phyloP scores from a whole-genome alignment of 2,888 invertebrate genomes.

The Eupithecia pulchellata region DNA sequence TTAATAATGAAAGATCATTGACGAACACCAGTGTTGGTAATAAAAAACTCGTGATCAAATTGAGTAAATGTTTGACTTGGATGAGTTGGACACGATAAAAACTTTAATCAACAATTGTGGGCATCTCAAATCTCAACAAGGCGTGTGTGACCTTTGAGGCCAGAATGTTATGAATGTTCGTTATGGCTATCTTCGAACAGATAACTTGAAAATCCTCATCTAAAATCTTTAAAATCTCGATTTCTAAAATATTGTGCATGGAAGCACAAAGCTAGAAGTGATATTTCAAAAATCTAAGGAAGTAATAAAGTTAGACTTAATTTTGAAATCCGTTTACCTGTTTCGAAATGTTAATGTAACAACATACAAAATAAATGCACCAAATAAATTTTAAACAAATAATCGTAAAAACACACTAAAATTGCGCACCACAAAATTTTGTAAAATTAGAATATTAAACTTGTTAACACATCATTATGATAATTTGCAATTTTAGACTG shows the following conservation, averaged over 20 bases:
- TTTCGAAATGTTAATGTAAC: neutral
- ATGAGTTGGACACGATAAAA: slow-evolving; percentile 29
- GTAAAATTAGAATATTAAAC: slow-evolving; percentile 33
- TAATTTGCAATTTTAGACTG: slow-evolving; percentile 39
- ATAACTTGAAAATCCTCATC: neutral
- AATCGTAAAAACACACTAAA: neutral
- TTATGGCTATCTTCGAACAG: slow-evolving; percentile 18
- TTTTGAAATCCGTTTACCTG: neutral
- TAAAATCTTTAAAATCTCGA: no score
- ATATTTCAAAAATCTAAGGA: neutral
- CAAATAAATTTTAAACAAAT: neutral
- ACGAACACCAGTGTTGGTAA: slow-evolving; percentile 29
- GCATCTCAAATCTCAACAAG: slow-evolving; percentile 15
- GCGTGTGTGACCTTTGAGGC: slow-evolving; percentile 9
- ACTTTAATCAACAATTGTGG: slow-evolving; percentile 23
- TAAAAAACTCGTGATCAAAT: slow-evolving; percentile 44
- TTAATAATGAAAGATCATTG: slow-evolving; percentile 37
- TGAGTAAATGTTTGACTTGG: slow-evolving; percentile 28
- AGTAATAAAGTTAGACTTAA: neutral
- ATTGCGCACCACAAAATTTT: neutral
- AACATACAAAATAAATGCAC: neutral
- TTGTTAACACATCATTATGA: slow-evolving; percentile 38
- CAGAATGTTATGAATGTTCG: no score
- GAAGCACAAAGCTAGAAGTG: neutral
- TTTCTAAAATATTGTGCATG: no score